These are phyloP conservation scores for Brachyptera risi DNA, from an alignment of 2,888 invertebrate species.

Conservation along the genomic window DNA sequence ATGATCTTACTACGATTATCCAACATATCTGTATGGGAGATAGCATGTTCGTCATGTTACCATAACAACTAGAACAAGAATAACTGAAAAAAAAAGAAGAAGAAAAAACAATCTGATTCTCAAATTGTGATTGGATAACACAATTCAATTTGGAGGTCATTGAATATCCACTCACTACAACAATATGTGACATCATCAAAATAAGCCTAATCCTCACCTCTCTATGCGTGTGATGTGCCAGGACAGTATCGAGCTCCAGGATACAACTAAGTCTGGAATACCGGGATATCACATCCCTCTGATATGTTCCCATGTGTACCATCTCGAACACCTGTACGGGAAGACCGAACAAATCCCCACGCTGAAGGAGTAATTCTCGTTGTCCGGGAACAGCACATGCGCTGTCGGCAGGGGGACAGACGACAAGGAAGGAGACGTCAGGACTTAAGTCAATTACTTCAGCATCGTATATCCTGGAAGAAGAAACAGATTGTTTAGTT, in stretches of 20 bases:
- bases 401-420: constrained; percentile 88
- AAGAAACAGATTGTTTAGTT: background rate
- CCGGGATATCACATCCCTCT: constrained; percentile 81
- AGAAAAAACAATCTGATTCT: too few species aligned
- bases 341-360: constrained; percentile 80
- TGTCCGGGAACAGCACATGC: constrained; percentile 89
- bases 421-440: constrained; percentile 87
- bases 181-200: too few species aligned
- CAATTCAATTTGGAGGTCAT: too few species aligned
- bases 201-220: constrained; percentile 55
- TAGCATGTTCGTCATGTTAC: too few species aligned
- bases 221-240: constrained; percentile 88
- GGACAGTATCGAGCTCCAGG: constrained; percentile 84
- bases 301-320: constrained; percentile 94
- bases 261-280: constrained; percentile 92
- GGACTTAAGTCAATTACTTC: constrained; percentile 90
- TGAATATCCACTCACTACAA: too few species aligned
- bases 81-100: too few species aligned
- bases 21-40: too few species aligned
- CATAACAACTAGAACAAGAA: too few species aligned
- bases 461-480: constrained; percentile 72
- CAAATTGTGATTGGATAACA: too few species aligned
- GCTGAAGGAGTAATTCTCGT: constrained; percentile 76
- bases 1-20: too few species aligned
- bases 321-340: constrained; percentile 92